These are phyloP conservation scores for Nephotettix cincticeps DNA, from an alignment of 1,140 invertebrate genomes.

Conservation along the genomic window DNA sequence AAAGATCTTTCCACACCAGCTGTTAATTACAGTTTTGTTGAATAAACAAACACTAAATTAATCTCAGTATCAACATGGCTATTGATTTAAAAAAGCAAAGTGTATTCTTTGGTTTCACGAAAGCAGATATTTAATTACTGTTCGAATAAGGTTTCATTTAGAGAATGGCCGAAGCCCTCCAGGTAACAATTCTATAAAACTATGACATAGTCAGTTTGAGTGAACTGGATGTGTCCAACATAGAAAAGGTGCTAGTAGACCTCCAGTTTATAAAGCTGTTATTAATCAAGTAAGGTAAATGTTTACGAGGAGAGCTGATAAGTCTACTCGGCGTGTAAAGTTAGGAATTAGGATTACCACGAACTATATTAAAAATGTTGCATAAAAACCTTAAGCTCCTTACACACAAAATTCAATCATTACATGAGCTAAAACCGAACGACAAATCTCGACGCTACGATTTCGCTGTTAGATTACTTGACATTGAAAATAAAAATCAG, in stretches of 20 bases:
- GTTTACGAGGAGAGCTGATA: too few species aligned
- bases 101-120: neutral
- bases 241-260: too few species aligned
- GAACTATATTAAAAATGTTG: neutral
- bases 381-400: neutral
- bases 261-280: too few species aligned
- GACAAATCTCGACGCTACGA: neutral
- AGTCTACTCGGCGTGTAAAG: too few species aligned
- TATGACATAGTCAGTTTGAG: too few species aligned
- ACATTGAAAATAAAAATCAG: neutral
- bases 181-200: neutral
- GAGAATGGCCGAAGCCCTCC: neutral
- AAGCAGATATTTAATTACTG: neutral
- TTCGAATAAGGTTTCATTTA: neutral
- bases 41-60: neutral
- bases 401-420: conserved; percentile 3
- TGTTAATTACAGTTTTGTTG: too few species aligned
- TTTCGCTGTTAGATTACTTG: conserved; percentile 12
- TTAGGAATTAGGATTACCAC: too few species aligned
- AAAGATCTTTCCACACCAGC: too few species aligned
- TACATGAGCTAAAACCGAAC: conserved; percentile 2
- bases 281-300: too few species aligned
- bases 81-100: neutral
- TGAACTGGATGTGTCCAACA: too few species aligned
- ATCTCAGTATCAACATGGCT: neutral